A percentile compares a stretch with the other conserved stretches of the same genome.
phyloP scores from a whole-genome alignment of 2,888 invertebrate species.

The Ramazzottius varieornatus region DNA sequence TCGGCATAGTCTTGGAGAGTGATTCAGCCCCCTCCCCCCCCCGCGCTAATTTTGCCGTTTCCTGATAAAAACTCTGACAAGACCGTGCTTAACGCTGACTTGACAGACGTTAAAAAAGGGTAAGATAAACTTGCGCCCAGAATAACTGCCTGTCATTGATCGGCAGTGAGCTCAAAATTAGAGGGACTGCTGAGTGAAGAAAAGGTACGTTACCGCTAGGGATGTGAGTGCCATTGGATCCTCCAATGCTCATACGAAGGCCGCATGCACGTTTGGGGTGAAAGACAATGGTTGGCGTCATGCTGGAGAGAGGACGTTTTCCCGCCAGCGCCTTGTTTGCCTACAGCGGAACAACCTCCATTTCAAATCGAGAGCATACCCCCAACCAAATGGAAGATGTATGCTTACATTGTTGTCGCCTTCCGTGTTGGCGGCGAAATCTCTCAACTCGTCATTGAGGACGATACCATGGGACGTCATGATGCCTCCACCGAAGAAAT shows the following conservation, averaged over 20 bases:
- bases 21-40: too few relatives aligned
- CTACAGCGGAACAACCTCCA: conserved; percentile 6
- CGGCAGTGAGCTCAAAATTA: background rate
- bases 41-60: too few relatives aligned
- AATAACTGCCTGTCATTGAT: too few relatives aligned
- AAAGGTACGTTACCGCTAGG: conserved; percentile 12
- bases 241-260: conserved; percentile 16
- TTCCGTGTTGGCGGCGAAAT: conserved; percentile 11
- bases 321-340: conserved; percentile 10
- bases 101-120: too few relatives aligned
- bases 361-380: too few relatives aligned
- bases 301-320: conserved; percentile 16
- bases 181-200: background rate
- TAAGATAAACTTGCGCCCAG: too few relatives aligned
- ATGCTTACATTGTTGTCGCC: conserved; percentile 1
- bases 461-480: conserved; percentile 16
- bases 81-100: too few relatives aligned
- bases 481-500: conserved; percentile 16
- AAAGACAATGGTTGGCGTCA: conserved; percentile 17
- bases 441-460: conserved; percentile 18
- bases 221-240: conserved; percentile 14
- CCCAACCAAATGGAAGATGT: too few relatives aligned
- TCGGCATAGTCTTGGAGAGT: too few relatives aligned
- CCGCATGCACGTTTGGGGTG: conserved; percentile 14
- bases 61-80: too few relatives aligned